Evolutionary conservation across 1,140 invertebrate species (phyloP), one percentile per base, ranked within the genome.

Genomic region (Muscidifurax raptorellus): DNA sequence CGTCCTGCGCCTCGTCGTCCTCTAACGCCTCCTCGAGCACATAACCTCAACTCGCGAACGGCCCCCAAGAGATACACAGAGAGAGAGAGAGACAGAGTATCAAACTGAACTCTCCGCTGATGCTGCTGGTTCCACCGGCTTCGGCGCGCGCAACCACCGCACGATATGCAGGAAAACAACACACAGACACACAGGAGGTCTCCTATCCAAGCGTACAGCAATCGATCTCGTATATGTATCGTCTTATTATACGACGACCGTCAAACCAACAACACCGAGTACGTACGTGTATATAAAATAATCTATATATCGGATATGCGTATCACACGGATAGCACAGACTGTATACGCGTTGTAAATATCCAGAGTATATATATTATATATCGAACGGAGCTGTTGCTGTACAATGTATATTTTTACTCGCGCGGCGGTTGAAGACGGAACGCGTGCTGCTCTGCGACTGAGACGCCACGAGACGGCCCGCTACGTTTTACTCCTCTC

Each of bases 401-500:
- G 22, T n/a, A 36, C 32, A 6, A 59, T 47, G 44, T 13, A 18
- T 59, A 22, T 59, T 13, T 7, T 22, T 59, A 59, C 22, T 22
- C 15, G 6, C 52, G 52, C 52, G 44, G 52, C 22, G 52, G 52
- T 22, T 44, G 3, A 13, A 84, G 15, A 84, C 44, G n/a, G 76
- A 72, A 69, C 71, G 74, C 82, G 36, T 74, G 77, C 83, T 80
- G 72, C 76, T 64, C 44, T 84, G 69, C 83, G 83, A 85, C 83
- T 85, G 78, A 85, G 40, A 80, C 83, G 77, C 71, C 71, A 67
- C 71, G 59, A 80, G 67, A 76, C 78, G 36, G 36, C 2, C 52
- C 78, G 40, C 83, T 85, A 67, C 47, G 77, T 85, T 85, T 80
- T 67, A 80, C 83, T 74, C 67, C 71, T 75, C 36, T 25, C n/a